phyloP scores from a whole-genome alignment of 2,797 vertebrate genomes.

The Bucorvus abyssinicus region DNA sequence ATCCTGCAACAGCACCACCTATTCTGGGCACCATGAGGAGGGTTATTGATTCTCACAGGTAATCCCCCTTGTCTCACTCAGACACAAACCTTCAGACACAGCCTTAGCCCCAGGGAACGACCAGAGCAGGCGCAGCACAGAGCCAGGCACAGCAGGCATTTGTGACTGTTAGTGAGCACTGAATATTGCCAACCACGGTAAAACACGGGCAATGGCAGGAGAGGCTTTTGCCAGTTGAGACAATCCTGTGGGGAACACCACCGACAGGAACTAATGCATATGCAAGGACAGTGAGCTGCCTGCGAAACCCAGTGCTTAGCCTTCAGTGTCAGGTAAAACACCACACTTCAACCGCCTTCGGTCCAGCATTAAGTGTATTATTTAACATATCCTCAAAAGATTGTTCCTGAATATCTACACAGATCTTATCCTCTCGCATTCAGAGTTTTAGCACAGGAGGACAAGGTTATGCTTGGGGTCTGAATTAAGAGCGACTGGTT shows the following conservation, averaged over 20 bases:
- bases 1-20: background rate
- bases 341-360: background rate
- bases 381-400: background rate
- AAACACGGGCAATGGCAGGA: background rate
- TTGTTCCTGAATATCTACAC: background rate
- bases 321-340: background rate
- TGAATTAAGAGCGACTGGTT: background rate
- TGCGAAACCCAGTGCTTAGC: background rate
- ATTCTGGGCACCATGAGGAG: background rate
- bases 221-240: background rate
- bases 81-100: background rate
- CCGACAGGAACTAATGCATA: conserved; percentile 13
- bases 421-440: background rate
- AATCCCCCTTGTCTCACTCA: background rate
- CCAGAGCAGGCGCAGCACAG: background rate
- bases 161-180: background rate
- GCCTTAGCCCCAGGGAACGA: background rate
- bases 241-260: conserved; percentile 1
- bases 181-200: conserved; percentile 2
- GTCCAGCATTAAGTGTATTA: background rate
- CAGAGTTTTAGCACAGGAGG: background rate
- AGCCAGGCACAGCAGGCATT: background rate
- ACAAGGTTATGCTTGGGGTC: background rate
- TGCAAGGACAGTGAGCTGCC: conserved; percentile 12
- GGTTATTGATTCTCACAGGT: background rate